Evolutionary conservation across 2,113 vertebrate species (phyloP), one percentile per base, ranked within the genome.

Genomic region (Gracilinanus agilis): DNA sequence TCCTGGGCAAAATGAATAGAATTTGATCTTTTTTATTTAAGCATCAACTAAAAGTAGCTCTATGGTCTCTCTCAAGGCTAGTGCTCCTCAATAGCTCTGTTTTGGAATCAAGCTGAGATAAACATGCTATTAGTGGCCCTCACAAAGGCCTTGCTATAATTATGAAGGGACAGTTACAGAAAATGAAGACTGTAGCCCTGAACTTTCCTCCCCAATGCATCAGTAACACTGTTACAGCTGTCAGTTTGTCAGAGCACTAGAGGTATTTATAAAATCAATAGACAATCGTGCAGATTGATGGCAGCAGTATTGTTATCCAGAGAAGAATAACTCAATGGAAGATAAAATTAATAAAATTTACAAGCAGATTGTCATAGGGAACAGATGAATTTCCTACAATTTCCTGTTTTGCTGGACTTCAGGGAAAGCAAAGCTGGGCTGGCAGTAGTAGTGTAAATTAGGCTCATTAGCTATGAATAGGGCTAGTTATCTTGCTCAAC

Each of bases 201-300:
- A 93, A 9, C 96, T 96, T 96, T 95, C 93, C 93, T 97, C 96
- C 92, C 0, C 53, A 89, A 95, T 96, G 95, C 44, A 25, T 97
- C 97, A 96, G 97, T 95, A 97, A 95, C 75, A 92, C 96, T 93
- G 27, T 44, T 91, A 94, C 97, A 97, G 95, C 97, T 98, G 98
- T 97, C 98, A 97, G 97, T 95, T 97, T 97, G 97, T 98, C 98
- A 98, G 98, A 97, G 97, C 92, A 95, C 97, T 96, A 88, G 96
- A 98, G 97, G 97, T 98, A 98, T 97, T 99, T 99, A 98, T 99
- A 98, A 98, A 98, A 99, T 99, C 98, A 98, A 98, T 96, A 97
- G 97, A 97, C 0, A 9, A 24, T 95, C 93, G 90, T 94, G 92
- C 96, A 99, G 98, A 98, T 98, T 98, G 98, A 98, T 98, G 98